Conservation (phyloP, 30 jellyfish, hydroid and myxozoan species). For the Turritopsis rubra region DNA sequence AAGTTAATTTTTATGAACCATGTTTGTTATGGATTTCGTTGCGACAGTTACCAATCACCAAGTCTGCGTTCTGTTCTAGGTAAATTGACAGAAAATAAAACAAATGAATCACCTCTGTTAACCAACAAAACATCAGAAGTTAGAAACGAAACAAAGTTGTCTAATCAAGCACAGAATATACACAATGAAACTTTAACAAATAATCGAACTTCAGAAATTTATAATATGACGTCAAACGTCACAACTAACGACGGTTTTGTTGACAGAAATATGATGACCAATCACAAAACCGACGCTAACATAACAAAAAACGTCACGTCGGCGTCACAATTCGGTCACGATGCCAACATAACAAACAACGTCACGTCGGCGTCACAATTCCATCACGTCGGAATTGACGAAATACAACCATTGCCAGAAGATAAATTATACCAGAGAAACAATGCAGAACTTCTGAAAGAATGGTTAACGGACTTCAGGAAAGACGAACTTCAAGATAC, state of each 20-base stretch:
- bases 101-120: not conserved
- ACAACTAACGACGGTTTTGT: not conserved
- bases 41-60: no score
- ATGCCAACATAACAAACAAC: not conserved
- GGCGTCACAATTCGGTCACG: not conserved
- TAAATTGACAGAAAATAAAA: not conserved
- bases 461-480: not conserved
- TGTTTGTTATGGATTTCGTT: no score
- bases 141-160: not conserved
- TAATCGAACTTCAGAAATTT: not conserved
- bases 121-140: not conserved
- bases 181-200: not conserved
- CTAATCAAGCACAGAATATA: not conserved
- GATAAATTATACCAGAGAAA: not conserved
- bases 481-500: not conserved
- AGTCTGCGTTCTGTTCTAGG: not conserved
- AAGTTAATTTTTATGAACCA: no score
- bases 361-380: not conserved
- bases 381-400: not conserved
- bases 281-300: not conserved
- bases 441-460: not conserved
- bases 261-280: not conserved
- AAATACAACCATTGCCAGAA: not conserved
- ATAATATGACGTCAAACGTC: not conserved
- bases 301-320: not conserved